Percentiles rank a stretch among this genome's conserved stretches.
Evolutionary conservation across 2,113 vertebrate genomes (phyloP).

Genomic region (Vireo altiloquus): DNA sequence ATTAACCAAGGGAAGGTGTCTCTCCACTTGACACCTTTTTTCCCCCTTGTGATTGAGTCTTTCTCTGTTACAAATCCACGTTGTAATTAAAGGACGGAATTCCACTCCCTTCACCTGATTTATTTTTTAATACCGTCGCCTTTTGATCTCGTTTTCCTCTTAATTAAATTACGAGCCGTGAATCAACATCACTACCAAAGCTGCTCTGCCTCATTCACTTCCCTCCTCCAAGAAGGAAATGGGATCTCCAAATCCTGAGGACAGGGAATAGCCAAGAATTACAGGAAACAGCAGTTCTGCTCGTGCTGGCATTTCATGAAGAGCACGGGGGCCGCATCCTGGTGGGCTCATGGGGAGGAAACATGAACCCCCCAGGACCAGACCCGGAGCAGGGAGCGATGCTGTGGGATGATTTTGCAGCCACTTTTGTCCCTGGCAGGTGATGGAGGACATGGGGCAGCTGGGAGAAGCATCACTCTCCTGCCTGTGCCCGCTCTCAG

Average conservation of each 20-base stretch:
- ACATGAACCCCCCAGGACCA: rapidly evolving
- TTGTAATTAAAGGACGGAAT: constrained; percentile 12
- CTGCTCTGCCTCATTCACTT: not conserved
- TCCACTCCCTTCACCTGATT: constrained; percentile 35
- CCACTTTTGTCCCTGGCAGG: no score
- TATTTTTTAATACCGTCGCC: constrained; percentile 14
- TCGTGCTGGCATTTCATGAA: not conserved
- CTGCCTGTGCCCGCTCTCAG: rapidly evolving
- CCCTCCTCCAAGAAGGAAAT: not conserved
- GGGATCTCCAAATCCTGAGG: no score
- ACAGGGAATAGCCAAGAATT: rapidly evolving
- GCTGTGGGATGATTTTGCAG: not conserved
- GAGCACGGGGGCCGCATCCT: not conserved
- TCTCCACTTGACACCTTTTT: not conserved
- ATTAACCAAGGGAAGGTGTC: not conserved
- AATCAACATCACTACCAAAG: not conserved
- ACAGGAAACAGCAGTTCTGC: not conserved
- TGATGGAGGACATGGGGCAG: not conserved
- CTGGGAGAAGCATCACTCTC: not conserved
- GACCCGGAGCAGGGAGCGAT: not conserved
- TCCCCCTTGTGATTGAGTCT: not conserved
- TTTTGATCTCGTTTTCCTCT: constrained; percentile 26
- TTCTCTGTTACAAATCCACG: not conserved
- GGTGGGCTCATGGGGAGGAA: rapidly evolving
- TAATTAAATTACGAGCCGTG: constrained; percentile 1